Base-by-base conservation (phyloP, 2,888 invertebrate genomes). In the Cinara cedri region DNA sequence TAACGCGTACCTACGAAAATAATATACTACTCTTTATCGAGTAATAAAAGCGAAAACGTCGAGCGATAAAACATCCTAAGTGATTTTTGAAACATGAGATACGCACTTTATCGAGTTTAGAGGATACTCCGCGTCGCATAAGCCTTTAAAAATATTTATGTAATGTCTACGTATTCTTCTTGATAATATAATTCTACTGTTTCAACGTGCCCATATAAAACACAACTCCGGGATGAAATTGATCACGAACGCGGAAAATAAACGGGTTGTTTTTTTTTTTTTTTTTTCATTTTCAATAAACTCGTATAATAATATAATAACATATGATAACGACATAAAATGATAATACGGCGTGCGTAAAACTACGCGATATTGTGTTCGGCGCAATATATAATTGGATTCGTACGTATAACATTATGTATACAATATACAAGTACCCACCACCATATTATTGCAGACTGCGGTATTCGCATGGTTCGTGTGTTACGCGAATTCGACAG, bases 71-170 rank as follows among this genome's bases (percentile, higher is more conserved):
- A 13, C 16, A 4, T 57, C 16, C 3, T 19, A 55, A 71, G 71
- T 71, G 55, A 21, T 71, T 57, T 55, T 71, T 55, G 14, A 66
- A 66, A 66, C 46, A 66, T 46, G 16, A 24, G 16, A 24, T 46
- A 46, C 16, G n/a, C 34, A 44, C 44, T 57, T 55, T 57, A 24
- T 55, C 42, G 21, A 34, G 42, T 71, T 21, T 71, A 3, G 10
- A 44, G 16, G 11, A 54, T 26, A 46, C 8, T 4, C 34, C 34
- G n/a, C n/a, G 34, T 34, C 34, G 34, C 34, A 13, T 44, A 44
- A 55, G 11, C 16, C 21, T 55, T 71, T 21, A 42, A 55, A 26
- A 11, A 55, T 0, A 42, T 42, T 21, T 10, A 21, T 19, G 8
- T 16, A 44, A 65, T 66, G n/a, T n/a, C n/a, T n/a, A 66, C 21